phyloP scores from a whole-genome alignment of 1,140 invertebrate species.

The Listronotus bonariensis region DNA sequence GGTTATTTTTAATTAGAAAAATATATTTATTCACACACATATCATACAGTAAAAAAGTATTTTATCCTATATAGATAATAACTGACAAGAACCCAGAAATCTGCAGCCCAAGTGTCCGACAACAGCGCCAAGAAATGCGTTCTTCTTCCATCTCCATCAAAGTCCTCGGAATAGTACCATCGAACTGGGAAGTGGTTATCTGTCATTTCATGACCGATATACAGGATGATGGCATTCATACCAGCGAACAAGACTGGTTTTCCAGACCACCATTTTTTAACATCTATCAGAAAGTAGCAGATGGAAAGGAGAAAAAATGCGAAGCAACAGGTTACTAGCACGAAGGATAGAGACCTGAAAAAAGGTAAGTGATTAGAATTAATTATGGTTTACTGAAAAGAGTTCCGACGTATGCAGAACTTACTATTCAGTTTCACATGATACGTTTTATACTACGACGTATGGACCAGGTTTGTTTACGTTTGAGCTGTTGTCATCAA shows the following conservation, averaged over 20 bases:
- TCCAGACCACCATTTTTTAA: constrained; percentile 76
- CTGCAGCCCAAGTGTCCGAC: constrained; percentile 77
- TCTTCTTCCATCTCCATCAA: constrained; percentile 61
- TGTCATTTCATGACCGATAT: constrained; percentile 64
- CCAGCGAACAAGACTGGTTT: constrained; percentile 80
- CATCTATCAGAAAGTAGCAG: constrained; percentile 82
- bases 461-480: too few species aligned
- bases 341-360: constrained; percentile 75
- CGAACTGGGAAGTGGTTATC: constrained; percentile 43
- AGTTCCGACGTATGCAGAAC: too few species aligned
- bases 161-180: constrained; percentile 36
- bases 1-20: too few species aligned
- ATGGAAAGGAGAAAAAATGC: constrained; percentile 74
- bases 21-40: too few species aligned
- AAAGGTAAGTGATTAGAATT: constrained; percentile 9
- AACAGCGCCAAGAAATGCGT: constrained; percentile 72
- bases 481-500: too few species aligned
- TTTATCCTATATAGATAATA: constrained; percentile 69
- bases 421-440: too few species aligned
- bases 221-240: constrained; percentile 89
- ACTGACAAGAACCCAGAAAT: constrained; percentile 79
- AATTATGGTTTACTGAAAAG: not conserved
- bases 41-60: constrained; percentile 71
- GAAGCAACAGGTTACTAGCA: constrained; percentile 76
- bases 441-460: too few species aligned